Evolutionary conservation across 2,888 invertebrate genomes (phyloP), one percentile per base, ranked within the genome.

Genomic region (Lochmaea capreae): DNA sequence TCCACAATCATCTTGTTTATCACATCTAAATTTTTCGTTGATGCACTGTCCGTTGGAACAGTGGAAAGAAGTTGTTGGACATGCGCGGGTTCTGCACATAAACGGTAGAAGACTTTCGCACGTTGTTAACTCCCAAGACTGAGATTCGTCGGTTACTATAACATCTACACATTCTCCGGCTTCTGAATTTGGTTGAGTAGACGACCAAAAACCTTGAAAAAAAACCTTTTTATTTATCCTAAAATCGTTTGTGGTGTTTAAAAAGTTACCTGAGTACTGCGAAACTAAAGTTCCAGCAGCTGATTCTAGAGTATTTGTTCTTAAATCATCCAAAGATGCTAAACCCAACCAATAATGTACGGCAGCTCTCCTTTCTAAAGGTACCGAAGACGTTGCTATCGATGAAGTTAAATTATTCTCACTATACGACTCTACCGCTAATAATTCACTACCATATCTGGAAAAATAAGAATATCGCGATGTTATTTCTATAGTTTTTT

Each of bases 371-470:
- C 94, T 91, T 83, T 92, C 92, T 76, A 92, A 90, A 81, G 91
- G 91, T 80, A 89, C 89, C 63, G 89, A 88, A 79, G 89, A 86
- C 78, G 91, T 90, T 59, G 95, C 94, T 89, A 97, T 92, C 77
- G 90, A 90, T 75, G 95, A 92, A 33, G 97, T 95, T 88, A 95
- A 92, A 87, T 97, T 97, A 89, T 98, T 98, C 89, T 98, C 97
- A 78, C 91, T 90, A 87, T 94, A 96, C 58, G 93, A 94, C 86
- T 97, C 97, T 81, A 98, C 94, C 75, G 96, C 93, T 89, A 97
- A 96, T 82, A 98, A 88, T 85, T 97, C 96, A 89, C 97, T 96
- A 83, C 98, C 98, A 88, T 98, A 98, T 88, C 98, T 97, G 87
- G 74, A 89, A 88, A 79, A 66, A 18, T 39, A 61, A 16, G 3